These are phyloP conservation scores for Malurus alboscapulatus DNA, from an alignment of 2,113 vertebrate species.

Conservation along the genomic window DNA sequence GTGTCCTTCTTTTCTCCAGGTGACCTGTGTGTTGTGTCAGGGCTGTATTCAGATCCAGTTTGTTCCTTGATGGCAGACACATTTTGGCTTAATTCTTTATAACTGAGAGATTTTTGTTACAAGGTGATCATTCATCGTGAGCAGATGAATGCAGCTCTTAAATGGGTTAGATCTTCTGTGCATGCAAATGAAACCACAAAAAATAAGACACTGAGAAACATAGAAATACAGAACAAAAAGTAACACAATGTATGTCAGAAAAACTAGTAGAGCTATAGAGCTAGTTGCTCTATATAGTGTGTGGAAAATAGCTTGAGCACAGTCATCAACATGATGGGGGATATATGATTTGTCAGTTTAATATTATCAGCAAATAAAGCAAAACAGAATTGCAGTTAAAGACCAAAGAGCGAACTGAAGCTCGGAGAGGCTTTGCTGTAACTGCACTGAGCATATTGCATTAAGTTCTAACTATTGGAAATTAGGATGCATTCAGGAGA, in stretches of 20 bases:
- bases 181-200: neutral
- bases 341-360: neutral
- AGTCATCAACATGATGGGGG: neutral
- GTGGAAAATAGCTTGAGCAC: neutral
- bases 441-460: neutral
- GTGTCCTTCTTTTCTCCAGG: neutral
- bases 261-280: neutral
- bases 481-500: constrained; percentile 29
- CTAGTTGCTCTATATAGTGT: neutral
- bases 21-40: neutral
- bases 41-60: neutral
- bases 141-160: neutral
- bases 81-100: neutral
- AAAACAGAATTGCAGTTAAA: constrained; percentile 9
- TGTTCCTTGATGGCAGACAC: neutral
- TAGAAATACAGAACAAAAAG: neutral
- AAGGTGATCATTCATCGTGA: neutral
- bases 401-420: neutral
- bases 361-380: constrained; percentile 15
- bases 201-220: neutral
- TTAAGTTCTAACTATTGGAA: constrained; percentile 4
- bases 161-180: neutral
- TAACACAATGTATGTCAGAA: neutral
- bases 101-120: neutral
- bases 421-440: neutral